Base-by-base conservation (phyloP, 92 coral and sea anemone genomes). In the Nematostella vectensis region DNA sequence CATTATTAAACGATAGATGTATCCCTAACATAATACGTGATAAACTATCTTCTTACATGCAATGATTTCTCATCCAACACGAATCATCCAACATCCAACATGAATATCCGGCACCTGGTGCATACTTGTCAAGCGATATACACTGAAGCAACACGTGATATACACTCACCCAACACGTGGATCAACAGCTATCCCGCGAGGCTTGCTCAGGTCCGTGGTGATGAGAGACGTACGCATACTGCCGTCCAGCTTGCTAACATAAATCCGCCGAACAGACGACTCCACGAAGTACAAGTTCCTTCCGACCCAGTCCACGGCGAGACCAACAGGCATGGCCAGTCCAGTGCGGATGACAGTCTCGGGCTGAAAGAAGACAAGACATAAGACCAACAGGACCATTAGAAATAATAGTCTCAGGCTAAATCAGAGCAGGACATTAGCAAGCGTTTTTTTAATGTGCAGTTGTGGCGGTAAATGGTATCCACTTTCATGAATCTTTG, bases 271-370 rank as follows among this genome's bases (percentile, higher is more conserved):
- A 18, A 70, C 96, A 18, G 65, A 59, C 31, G 87, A 74, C 50
- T 86, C 98, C 31, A 77, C 89, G 43, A 86, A 71, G 70, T 91
- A 91, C 39, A 91, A 69, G 38, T 91, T 91, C 47, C 84, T 80
- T 3, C 78, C 96, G 27, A 86, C 70, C 98, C 98, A 91, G 64
- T 91, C 98, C 3, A 91, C 96, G 10, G 98, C 96, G 4, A 91
- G 67, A 4, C 98, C 96, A 72, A 78, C 85, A 17, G 98, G 87
- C 24, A 77, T 75, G 33, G 78, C 79, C 3, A 91, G 64, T n/a
- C 98, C 98, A 57, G 77, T 64, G 27, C 69, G 48, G 4, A 85
- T 36, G 33, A 82, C 51, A 4, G 79, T 61, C 63, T 82, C 58
- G 10, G 69, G 43, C 86, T 77, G 52, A 43, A 55, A 21, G 16